Evolutionary conservation across 2,888 invertebrate species (phyloP).

Genomic region (Ophonus ardosiacus): DNA sequence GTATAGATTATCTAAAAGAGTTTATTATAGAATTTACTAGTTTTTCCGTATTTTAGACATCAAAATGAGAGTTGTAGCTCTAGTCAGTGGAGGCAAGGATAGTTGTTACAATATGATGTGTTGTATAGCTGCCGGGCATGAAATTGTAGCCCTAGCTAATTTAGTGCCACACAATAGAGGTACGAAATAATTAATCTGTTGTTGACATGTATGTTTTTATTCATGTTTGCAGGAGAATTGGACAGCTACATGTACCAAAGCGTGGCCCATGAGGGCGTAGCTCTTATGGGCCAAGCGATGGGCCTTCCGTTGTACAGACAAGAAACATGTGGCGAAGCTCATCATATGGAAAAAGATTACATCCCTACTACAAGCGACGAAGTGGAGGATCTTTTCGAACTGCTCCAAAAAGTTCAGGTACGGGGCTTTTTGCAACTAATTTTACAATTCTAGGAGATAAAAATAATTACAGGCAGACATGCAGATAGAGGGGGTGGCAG

Average conservation of each 20-base stretch:
- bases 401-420: conserved; percentile 88
- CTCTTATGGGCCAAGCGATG: conserved; percentile 95
- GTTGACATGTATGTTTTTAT: conserved; percentile 24
- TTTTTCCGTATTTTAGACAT: neutral
- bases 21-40: neutral
- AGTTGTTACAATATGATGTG: conserved; percentile 99
- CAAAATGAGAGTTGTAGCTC: conserved; percentile 91
- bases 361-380: conserved; percentile 92
- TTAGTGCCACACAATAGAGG: conserved; percentile 91
- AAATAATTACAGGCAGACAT: conserved; percentile 80
- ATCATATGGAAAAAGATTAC: conserved; percentile 88
- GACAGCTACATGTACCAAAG: conserved; percentile 99
- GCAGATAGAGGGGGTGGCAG: conserved; percentile 94
- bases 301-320: conserved; percentile 92
- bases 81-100: conserved; percentile 99
- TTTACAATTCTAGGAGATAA: conserved; percentile 48
- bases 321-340: conserved; percentile 90
- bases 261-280: conserved; percentile 97
- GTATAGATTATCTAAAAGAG: neutral
- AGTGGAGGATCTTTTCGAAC: conserved; percentile 95
- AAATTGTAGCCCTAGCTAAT: conserved; percentile 97
- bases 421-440: conserved; percentile 64
- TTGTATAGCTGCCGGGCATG: conserved; percentile 96
- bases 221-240: conserved; percentile 84
- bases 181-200: conserved; percentile 71